Evolutionary conservation across 2,888 invertebrate genomes (phyloP), one percentile per base, ranked within the genome.

Genomic region (Caenorhabditis panamensis): DNA sequence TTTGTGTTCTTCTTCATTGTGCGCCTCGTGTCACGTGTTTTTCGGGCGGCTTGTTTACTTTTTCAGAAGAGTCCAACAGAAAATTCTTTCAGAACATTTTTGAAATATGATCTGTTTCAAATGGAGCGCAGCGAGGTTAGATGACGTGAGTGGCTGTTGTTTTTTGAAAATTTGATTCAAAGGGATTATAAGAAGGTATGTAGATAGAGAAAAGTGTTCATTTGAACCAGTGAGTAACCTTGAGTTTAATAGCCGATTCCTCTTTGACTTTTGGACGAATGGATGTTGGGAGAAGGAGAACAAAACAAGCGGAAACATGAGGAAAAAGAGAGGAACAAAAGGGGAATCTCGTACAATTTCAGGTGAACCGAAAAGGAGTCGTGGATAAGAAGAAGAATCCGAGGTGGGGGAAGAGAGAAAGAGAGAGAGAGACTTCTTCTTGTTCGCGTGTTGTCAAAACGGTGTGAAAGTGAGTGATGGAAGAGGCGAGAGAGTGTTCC

Each of bases 401-500:
- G 9, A 24, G 24, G 20, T 44, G 41, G 24, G 58, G 37, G 63
- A 44, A 53, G n/a, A 37, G 51, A 41, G 31, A 59, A 56, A 28
- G 22, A 41, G 58, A 56, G 44, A 75, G 24, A 31, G 26, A 63
- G 59, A 69, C 49, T 51, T 63, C 47, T 54, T 62, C 64, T 66
- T 78, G 69, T 58, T 79, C 53, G 66, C 61, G 20, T 73, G 71
- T 72, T 68, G 67, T 79, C 72, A 67, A 79, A 79, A 79, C 72
- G 79, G 79, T 79, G 79, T 79, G 79, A 79, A 79, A 79, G 72
- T 79, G 76, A 76, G 68, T 68, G 72, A 72, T 71, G 68, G 64
- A 68, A 72, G 63, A 31, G 51, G 56, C 49, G 54, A 56, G 49
- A 72, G 72, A 73, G 62, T 36, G 49, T 47, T 47, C 24, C 49